Percentiles rank a stretch among this genome's conserved stretches.
Evolutionary conservation across 2,797 vertebrate species (phyloP).

Genomic region (Euthynnus affinis): DNA sequence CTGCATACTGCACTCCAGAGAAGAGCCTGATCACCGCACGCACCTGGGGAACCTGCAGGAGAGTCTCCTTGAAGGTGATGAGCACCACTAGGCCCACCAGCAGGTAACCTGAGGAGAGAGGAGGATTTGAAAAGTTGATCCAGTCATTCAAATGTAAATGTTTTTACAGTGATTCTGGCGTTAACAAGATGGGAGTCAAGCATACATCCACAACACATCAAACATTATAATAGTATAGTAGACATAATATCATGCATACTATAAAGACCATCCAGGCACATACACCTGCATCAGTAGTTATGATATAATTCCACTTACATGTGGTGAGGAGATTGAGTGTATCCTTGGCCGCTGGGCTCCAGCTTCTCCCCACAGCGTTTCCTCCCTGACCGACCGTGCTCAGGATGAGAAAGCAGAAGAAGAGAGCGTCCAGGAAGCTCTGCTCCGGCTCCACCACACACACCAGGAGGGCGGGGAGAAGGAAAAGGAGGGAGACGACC

Average conservation of each 20-base stretch:
- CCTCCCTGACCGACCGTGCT: constrained; percentile 88
- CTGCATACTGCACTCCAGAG: constrained; percentile 50
- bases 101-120: constrained; percentile 82
- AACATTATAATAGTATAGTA: neutral
- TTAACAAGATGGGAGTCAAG: too few relatives aligned
- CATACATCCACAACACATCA: too few relatives aligned
- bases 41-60: constrained; percentile 80
- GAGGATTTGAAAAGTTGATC: neutral
- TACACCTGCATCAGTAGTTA: neutral
- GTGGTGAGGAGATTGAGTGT: constrained; percentile 84
- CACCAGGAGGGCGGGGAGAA: constrained; percentile 83
- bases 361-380: constrained; percentile 74
- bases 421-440: constrained; percentile 86
- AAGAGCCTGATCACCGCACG: constrained; percentile 73
- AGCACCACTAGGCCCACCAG: constrained; percentile 84
- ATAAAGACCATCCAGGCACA: neutral
- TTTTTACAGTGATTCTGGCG: too few relatives aligned
- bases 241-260: neutral
- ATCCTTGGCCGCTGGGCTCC: constrained; percentile 64
- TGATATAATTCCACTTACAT: constrained; percentile 74
- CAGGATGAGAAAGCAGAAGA: constrained; percentile 88
- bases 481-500: constrained; percentile 73
- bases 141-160: neutral
- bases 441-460: constrained; percentile 71
- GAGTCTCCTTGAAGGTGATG: constrained; percentile 80